Evolutionary conservation across 2,113 vertebrate genomes (phyloP).

Genomic region (Gadus macrocephalus): DNA sequence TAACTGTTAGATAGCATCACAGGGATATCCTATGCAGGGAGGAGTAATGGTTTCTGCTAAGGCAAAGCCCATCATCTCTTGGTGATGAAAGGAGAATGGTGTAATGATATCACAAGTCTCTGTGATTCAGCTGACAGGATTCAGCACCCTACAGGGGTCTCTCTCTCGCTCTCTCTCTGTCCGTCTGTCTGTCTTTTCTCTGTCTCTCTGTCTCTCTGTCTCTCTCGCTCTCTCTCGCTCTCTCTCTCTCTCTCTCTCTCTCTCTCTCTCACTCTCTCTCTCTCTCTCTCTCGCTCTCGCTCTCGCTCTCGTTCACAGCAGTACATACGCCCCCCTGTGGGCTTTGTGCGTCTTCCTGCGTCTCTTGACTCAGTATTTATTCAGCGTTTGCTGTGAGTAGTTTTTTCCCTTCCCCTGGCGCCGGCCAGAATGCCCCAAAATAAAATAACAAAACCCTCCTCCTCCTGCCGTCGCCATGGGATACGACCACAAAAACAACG

Average conservation of each 20-base stretch:
- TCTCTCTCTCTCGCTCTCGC: too few species aligned
- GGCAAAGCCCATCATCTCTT: conserved; percentile 5
- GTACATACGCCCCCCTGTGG: neutral
- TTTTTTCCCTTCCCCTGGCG: conserved; percentile 70
- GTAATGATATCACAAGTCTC: conserved; percentile 25
- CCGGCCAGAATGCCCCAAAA: conserved; percentile 54
- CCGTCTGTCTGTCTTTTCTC: too few species aligned
- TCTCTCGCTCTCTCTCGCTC: too few species aligned
- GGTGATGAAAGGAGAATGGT: conserved; percentile 19
- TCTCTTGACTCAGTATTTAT: conserved; percentile 59
- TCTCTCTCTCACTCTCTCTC: too few species aligned
- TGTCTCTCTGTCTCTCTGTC: too few species aligned
- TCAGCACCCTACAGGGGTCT: too few species aligned
- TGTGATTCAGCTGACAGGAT: neutral
- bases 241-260: too few species aligned
- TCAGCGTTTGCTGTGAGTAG: conserved; percentile 64
- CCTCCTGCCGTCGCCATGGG: conserved; percentile 61
- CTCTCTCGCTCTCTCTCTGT: too few species aligned
- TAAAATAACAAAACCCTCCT: conserved; percentile 53
- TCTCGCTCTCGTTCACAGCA: conserved; percentile 4
- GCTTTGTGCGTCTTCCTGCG: conserved; percentile 53
- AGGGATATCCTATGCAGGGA: conserved; percentile 14
- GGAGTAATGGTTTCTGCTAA: conserved; percentile 11
- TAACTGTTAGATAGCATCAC: conserved; percentile 13
- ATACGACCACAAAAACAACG: conserved; percentile 66